Evolutionary conservation across 2,797 vertebrate genomes (phyloP).

Genomic region (Limosa lapponica): DNA sequence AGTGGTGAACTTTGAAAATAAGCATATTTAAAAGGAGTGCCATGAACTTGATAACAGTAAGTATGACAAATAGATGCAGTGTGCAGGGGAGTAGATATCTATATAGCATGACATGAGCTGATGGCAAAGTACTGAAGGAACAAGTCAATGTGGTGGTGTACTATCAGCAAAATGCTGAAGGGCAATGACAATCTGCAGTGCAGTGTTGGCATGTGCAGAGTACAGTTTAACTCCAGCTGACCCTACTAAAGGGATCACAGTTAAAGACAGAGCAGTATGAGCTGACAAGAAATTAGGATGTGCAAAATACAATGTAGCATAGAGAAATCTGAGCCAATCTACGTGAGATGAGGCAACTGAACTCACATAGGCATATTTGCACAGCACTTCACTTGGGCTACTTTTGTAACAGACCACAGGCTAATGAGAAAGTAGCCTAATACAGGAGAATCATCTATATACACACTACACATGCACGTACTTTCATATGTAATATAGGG

Average conservation of each 20-base stretch:
- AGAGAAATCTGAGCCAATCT: background rate
- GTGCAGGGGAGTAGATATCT: background rate
- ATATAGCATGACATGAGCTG: background rate
- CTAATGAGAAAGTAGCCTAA: background rate
- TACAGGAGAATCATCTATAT: background rate
- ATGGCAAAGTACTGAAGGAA: background rate
- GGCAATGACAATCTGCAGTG: background rate
- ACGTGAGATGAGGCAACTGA: background rate
- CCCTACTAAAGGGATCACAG: background rate
- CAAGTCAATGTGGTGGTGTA: background rate
- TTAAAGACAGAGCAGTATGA: background rate
- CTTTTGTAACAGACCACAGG: background rate
- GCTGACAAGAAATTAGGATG: background rate
- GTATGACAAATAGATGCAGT: background rate
- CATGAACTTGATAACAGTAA: background rate
- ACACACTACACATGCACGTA: background rate
- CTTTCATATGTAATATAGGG: background rate
- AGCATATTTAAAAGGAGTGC: background rate
- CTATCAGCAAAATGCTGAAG: slow-evolving; percentile 2
- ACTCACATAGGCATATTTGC: fast-evolving
- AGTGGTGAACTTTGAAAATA: slow-evolving; percentile 29
- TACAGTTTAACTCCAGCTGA: background rate
- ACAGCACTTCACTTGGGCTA: background rate
- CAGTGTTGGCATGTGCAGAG: background rate
- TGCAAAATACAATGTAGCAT: background rate